Conservation (phyloP, 2,797 vertebrate genomes). For the Tragopan temminckii region DNA sequence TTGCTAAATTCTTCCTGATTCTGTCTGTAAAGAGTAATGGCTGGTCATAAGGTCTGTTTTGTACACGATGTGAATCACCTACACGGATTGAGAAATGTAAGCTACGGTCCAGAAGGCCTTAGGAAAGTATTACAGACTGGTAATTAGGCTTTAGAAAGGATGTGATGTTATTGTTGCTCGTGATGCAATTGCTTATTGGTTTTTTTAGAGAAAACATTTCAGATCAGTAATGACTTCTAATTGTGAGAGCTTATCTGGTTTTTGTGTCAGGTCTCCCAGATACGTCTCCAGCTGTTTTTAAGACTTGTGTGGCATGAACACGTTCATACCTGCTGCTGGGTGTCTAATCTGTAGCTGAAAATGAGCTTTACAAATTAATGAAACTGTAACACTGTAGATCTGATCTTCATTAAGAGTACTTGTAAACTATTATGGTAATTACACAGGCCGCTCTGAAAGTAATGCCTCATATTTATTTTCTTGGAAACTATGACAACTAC, state of each 20-base stretch:
- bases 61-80: neutral
- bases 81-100: neutral
- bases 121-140: too few species aligned
- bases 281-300: neutral
- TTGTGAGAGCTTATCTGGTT: neutral
- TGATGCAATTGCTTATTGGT: neutral
- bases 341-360: neutral
- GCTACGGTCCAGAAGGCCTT: neutral
- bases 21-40: neutral
- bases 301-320: neutral
- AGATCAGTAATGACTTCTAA: neutral
- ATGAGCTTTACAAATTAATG: neutral
- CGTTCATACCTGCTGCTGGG: neutral
- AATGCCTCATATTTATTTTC: too few species aligned
- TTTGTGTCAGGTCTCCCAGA: neutral
- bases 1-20: neutral
- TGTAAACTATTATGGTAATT: neutral
- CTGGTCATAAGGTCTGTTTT: neutral
- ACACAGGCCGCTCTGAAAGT: too few species aligned
- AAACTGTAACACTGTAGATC: neutral
- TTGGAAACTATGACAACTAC: too few species aligned
- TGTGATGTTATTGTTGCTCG: neutral
- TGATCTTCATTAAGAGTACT: neutral
- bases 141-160: neutral
- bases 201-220: neutral